Evolutionary conservation across 53 echinoderm and acorn worm genomes (phyloP).

Genomic region (Echinarachnius parma): DNA sequence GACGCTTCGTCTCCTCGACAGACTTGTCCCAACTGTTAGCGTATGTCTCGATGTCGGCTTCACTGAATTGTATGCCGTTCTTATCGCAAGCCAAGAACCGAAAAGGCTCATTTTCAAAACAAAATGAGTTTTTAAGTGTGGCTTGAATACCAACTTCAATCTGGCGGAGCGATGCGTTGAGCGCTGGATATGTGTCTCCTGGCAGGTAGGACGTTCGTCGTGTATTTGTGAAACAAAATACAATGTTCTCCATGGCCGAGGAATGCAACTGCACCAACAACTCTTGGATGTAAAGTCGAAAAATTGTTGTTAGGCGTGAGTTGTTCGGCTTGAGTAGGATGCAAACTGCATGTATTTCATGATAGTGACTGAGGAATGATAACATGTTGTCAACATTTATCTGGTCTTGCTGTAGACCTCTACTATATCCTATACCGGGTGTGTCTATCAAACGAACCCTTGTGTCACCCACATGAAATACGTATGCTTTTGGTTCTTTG

Average conservation of each 20-base stretch:
- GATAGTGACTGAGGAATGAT: slow-evolving; percentile 17
- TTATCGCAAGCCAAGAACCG: slow-evolving; percentile 28
- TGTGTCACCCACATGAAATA: too few species aligned
- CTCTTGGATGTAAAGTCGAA: slow-evolving; percentile 35
- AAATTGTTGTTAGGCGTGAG: slow-evolving; percentile 21
- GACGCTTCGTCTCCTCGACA: slow-evolving; percentile 5
- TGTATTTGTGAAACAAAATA: slow-evolving; percentile 33
- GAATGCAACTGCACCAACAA: slow-evolving; percentile 16
- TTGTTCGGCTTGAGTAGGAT: slow-evolving; percentile 44
- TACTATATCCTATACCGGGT: slow-evolving; percentile 22
- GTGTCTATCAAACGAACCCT: too few species aligned
- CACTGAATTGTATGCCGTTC: slow-evolving; percentile 11
- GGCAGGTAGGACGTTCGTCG: slow-evolving; percentile 29
- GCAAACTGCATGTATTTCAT: slow-evolving; percentile 28
- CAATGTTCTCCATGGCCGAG: slow-evolving; percentile 34
- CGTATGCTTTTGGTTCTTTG: slow-evolving; percentile 6
- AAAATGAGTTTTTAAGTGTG: slow-evolving; percentile 8
- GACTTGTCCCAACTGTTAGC: slow-evolving; percentile 19
- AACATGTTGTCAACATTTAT: too few species aligned
- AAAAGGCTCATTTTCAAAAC: slow-evolving; percentile 35
- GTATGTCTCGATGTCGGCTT: too few species aligned
- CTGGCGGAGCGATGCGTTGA: slow-evolving; percentile 13
- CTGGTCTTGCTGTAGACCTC: too few species aligned
- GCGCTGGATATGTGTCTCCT: slow-evolving; percentile 26
- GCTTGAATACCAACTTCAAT: slow-evolving; percentile 14